These are phyloP conservation scores for Phrynocephalus guinanensis DNA, from an alignment of 2,797 vertebrate genomes.

Conservation along the genomic window DNA sequence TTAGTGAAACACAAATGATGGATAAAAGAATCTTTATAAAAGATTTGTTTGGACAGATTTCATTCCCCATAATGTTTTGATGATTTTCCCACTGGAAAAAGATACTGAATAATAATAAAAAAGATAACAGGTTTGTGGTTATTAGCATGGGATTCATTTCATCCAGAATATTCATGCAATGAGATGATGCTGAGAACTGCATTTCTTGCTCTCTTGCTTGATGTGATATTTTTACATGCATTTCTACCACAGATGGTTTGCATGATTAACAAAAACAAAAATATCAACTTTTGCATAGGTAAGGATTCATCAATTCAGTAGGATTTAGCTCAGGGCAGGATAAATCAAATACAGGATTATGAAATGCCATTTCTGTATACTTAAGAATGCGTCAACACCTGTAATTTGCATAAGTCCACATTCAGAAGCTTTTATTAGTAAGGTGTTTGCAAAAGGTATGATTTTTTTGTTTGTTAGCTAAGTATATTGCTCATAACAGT, in stretches of 20 bases:
- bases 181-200: slow-evolving; percentile 12
- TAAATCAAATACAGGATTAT: slow-evolving; percentile 59
- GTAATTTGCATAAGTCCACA: slow-evolving; percentile 43
- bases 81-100: neutral
- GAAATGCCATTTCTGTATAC: slow-evolving; percentile 61
- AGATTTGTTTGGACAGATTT: neutral
- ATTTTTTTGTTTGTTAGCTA: neutral
- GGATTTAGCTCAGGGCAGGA: slow-evolving; percentile 53
- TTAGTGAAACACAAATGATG: neutral
- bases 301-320: slow-evolving; percentile 52
- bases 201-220: neutral
- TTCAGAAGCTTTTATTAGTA: slow-evolving; percentile 18
- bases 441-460: slow-evolving; percentile 5
- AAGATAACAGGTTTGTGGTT: neutral
- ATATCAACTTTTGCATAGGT: slow-evolving; percentile 55
- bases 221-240: neutral
- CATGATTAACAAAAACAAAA: slow-evolving; percentile 64
- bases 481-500: slow-evolving; percentile 16
- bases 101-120: neutral
- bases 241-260: slow-evolving; percentile 49
- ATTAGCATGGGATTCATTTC: slow-evolving; percentile 3
- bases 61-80: neutral
- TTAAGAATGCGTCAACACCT: slow-evolving; percentile 55
- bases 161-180: neutral
- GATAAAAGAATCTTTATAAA: neutral